phyloP scores from a whole-genome alignment of 2,797 vertebrate genomes.

The Lateolabrax maculatus region DNA sequence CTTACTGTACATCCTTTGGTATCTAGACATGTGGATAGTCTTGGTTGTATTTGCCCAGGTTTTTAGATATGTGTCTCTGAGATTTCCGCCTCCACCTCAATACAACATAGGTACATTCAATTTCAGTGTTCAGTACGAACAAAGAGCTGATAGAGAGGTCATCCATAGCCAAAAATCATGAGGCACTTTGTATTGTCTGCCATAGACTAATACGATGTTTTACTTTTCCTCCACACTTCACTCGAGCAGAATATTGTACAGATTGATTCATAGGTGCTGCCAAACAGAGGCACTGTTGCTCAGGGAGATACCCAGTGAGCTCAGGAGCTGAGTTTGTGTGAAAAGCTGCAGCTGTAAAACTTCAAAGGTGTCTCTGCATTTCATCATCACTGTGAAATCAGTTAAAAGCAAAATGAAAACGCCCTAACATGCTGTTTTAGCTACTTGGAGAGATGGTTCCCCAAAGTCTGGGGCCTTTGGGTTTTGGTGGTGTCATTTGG shows the following conservation, averaged over 20 bases:
- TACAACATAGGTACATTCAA: background rate
- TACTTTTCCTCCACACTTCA: background rate
- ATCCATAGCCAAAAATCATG: background rate
- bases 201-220: background rate
- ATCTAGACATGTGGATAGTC: background rate
- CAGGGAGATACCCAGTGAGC: constrained; percentile 53
- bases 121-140: background rate
- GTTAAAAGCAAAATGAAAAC: constrained; percentile 29
- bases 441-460: background rate
- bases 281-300: constrained; percentile 81
- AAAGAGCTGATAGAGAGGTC: background rate
- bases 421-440: constrained; percentile 18
- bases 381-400: constrained; percentile 55
- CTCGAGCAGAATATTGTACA: constrained; percentile 4
- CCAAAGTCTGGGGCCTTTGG: background rate
- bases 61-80: background rate
- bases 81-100: background rate
- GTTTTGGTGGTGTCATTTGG: background rate
- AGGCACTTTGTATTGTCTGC: too few species aligned
- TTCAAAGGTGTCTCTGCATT: constrained; percentile 52
- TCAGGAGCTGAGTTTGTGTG: constrained; percentile 26
- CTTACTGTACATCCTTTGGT: background rate
- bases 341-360: constrained; percentile 46
- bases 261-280: constrained; percentile 50
- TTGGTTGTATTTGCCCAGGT: background rate